Conservation (phyloP, 37 sponge, comb jelly and placozoan species). For the Chondrilla cf. caribensis region DNA sequence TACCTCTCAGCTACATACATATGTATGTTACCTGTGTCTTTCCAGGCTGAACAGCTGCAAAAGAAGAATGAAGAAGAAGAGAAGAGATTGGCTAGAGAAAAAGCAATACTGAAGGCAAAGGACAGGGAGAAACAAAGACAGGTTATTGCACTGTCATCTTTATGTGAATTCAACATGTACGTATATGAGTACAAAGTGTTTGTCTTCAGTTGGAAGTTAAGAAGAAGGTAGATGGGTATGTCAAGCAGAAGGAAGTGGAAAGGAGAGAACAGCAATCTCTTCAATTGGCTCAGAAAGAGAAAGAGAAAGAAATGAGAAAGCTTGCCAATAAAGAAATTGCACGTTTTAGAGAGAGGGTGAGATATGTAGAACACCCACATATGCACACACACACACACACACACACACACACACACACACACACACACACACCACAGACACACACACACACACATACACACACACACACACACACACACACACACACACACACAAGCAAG, state of each 20-base stretch:
- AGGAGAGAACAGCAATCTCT: constrained; percentile 5
- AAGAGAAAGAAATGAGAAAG: constrained; percentile 31
- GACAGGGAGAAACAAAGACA: constrained; percentile 8
- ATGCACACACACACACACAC: no score
- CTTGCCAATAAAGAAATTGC: constrained; percentile 62
- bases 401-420: no score
- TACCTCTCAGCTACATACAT: no score
- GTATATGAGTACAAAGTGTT: no score
- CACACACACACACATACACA: no score
- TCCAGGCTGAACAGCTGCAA: neutral
- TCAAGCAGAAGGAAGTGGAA: constrained; percentile 30
- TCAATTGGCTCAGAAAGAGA: constrained; percentile 24
- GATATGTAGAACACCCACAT: neutral
- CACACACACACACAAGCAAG: no score
- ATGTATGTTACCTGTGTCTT: no score
- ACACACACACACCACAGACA: no score
- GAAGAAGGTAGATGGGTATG: constrained; percentile 37
- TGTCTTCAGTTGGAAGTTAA: constrained; percentile 28
- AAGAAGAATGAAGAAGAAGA: constrained; percentile 13
- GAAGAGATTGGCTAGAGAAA: neutral
- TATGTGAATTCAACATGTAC: no score
- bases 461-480: no score
- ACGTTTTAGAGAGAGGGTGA: constrained; percentile 68
- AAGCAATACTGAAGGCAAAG: neutral
- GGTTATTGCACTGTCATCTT: neutral